phyloP scores from a whole-genome alignment of 2,797 vertebrate species.

The Malacoctenus gilli region DNA sequence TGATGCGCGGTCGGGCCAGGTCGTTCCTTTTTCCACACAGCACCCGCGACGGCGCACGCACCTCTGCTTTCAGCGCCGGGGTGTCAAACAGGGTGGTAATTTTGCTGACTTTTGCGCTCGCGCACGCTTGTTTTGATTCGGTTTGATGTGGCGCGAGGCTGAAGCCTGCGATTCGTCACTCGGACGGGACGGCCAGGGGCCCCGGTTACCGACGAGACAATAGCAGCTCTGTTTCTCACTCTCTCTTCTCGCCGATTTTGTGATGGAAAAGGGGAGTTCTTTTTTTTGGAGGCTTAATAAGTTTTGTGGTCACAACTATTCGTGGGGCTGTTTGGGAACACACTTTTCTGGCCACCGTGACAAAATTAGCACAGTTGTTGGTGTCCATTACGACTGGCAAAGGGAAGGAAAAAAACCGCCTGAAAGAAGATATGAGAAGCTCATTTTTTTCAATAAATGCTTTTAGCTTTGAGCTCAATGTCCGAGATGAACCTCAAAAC shows the following conservation, averaged over 20 bases:
- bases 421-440: no score
- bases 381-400: no score
- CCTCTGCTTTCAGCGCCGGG: neutral
- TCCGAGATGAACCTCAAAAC: no score
- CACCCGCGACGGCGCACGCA: constrained; percentile 28
- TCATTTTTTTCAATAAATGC: no score
- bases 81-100: constrained; percentile 25
- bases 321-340: constrained; percentile 22
- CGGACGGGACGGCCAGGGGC: constrained; percentile 29
- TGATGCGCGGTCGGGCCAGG: constrained; percentile 10
- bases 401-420: no score
- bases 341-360: no score
- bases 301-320: constrained; percentile 15
- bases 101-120: constrained; percentile 45
- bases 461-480: no score
- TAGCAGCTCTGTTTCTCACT: constrained; percentile 42
- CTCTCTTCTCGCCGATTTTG: neutral
- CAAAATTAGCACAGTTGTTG: constrained; percentile 25
- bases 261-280: constrained; percentile 41
- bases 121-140: constrained; percentile 54
- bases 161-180: constrained; percentile 47
- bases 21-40: constrained; percentile 37
- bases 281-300: constrained; percentile 13
- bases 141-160: constrained; percentile 48
- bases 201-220: constrained; percentile 33